These are phyloP conservation scores for Brenthis hecate DNA, from an alignment of 2,888 invertebrate species.

Conservation along the genomic window DNA sequence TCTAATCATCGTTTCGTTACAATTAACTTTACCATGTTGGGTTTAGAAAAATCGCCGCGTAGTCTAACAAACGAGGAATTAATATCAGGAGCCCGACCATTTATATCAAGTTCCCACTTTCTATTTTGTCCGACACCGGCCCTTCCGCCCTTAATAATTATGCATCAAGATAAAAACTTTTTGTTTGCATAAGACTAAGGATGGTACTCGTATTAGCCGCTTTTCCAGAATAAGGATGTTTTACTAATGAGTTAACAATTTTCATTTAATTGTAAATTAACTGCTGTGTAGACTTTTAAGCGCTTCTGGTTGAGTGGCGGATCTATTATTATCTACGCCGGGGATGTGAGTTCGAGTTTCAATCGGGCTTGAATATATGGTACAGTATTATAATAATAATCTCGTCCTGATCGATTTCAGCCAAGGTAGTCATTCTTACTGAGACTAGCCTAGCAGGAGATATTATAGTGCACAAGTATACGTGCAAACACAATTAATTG, in stretches of 20 bases:
- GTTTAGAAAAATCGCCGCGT: constrained; percentile 60
- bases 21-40: constrained; percentile 64
- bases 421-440: too few species aligned
- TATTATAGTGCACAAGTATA: too few species aligned
- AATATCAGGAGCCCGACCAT: constrained; percentile 67
- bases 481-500: too few species aligned
- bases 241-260: constrained; percentile 35
- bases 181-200: constrained; percentile 57
- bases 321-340: too few species aligned
- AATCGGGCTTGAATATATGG: too few species aligned
- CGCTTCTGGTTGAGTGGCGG: background rate
- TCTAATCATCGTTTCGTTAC: constrained; percentile 57
- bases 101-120: constrained; percentile 65
- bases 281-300: background rate
- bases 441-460: too few species aligned
- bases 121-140: constrained; percentile 64
- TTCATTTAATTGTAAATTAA: constrained; percentile 28
- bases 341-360: too few species aligned
- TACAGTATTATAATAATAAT: too few species aligned
- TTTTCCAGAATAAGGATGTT: constrained; percentile 26
- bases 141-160: constrained; percentile 65
- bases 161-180: constrained; percentile 60
- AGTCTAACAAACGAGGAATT: constrained; percentile 74
- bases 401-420: too few species aligned
- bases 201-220: constrained; percentile 32